phyloP scores from a whole-genome alignment of 2,113 vertebrate species.

The Ictalurus punctatus region DNA sequence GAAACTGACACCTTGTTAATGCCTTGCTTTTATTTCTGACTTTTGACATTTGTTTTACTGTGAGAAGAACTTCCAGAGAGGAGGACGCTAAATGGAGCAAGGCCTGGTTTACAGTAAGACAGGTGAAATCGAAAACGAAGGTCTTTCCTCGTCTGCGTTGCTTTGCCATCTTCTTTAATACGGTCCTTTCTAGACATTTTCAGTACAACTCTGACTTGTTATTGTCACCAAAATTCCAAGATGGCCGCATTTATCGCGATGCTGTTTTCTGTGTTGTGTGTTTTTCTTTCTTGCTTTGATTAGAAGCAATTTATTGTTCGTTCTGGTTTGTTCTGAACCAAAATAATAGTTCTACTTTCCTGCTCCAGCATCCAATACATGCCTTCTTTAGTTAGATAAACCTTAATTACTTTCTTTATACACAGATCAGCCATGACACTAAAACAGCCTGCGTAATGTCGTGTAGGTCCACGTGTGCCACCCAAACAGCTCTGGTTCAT shows the following conservation, averaged over 20 bases:
- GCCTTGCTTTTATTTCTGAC: background rate
- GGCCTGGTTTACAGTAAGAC: background rate
- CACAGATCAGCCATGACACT: no score
- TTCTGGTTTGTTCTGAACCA: no score
- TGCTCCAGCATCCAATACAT: no score
- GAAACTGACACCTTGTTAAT: background rate
- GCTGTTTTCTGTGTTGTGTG: background rate
- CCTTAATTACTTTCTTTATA: no score
- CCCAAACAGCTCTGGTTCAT: no score
- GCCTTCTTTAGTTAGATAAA: no score
- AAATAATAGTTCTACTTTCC: background rate
- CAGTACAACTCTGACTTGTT: background rate
- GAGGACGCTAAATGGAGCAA: background rate
- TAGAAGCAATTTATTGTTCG: background rate
- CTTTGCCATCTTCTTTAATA: background rate
- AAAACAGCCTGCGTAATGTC: no score
- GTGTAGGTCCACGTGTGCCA: no score
- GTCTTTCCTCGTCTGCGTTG: background rate
- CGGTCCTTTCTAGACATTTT: background rate
- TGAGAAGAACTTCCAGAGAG: background rate
- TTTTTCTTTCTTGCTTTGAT: background rate
- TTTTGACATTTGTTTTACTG: background rate
- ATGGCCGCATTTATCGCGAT: background rate
- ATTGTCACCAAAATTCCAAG: background rate
- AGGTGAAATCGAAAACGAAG: background rate